phyloP scores from a whole-genome alignment of 2,113 vertebrate genomes.

The Hemiprocne comata region DNA sequence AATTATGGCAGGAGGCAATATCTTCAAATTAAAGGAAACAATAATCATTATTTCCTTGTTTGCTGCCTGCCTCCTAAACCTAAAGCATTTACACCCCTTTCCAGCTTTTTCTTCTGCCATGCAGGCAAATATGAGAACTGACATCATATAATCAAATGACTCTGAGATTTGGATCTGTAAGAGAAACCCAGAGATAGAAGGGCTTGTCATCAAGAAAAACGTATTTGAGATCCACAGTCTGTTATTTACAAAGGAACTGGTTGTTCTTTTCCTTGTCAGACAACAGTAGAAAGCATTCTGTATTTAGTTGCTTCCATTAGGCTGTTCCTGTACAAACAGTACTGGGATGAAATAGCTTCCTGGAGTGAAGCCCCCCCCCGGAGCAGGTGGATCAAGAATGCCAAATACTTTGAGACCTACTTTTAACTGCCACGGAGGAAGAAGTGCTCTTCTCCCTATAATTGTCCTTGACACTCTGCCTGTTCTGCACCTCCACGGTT shows the following conservation, averaged over 20 bases:
- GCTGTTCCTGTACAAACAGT: neutral
- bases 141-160: neutral
- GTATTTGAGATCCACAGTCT: neutral
- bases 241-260: neutral
- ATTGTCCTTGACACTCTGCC: neutral
- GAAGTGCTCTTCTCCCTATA: neutral
- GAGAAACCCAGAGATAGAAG: neutral
- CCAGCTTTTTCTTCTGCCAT: neutral
- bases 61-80: neutral
- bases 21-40: neutral
- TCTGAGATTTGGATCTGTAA: neutral
- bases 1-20: neutral
- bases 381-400: constrained; percentile 15
- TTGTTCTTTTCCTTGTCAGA: constrained; percentile 16
- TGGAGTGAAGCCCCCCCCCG: neutral
- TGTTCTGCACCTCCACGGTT: neutral
- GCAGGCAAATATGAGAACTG: neutral
- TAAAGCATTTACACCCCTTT: neutral
- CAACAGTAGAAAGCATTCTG: neutral
- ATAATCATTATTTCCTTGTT: neutral
- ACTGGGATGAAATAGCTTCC: neutral
- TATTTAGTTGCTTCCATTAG: neutral
- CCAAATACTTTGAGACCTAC: neutral
- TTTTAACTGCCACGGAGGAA: neutral
- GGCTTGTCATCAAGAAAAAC: neutral